A percentile compares a stretch with the other conserved stretches of the same genome.
Conservation (phyloP, 2,797 vertebrate species). For the Clarias platycephalus region DNA sequence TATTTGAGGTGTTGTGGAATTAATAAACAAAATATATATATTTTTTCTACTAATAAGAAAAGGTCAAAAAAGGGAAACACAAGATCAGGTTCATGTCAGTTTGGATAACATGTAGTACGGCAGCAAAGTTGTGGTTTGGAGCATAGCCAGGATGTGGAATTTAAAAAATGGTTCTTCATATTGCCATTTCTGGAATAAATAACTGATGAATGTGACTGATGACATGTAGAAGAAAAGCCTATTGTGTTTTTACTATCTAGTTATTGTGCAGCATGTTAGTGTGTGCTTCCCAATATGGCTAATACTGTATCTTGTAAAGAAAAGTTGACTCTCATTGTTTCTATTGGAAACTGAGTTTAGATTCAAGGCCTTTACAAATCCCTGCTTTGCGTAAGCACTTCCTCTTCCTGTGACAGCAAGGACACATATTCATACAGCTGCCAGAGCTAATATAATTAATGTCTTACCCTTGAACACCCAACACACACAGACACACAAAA, state of each 20-base stretch:
- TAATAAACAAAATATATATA: background rate
- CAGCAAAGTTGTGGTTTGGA: background rate
- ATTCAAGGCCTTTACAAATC: constrained; percentile 34
- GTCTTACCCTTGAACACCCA: constrained; percentile 39
- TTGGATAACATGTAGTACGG: background rate
- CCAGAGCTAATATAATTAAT: constrained; percentile 61
- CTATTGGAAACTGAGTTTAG: constrained; percentile 34
- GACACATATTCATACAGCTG: constrained; percentile 62
- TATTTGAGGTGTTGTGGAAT: background rate
- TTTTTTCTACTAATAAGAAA: background rate
- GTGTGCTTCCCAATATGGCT: background rate
- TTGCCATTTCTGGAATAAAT: background rate
- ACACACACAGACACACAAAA: constrained; percentile 5
- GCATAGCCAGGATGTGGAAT: background rate
- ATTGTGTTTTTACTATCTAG: background rate
- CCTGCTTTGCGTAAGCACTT: constrained; percentile 47
- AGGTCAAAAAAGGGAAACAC: no score
- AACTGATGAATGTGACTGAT: background rate
- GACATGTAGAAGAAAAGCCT: background rate
- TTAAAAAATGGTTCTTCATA: background rate
- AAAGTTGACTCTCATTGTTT: constrained; percentile 31
- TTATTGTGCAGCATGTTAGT: background rate
- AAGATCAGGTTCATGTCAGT: background rate
- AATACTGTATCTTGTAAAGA: background rate
- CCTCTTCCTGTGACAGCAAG: constrained; percentile 41